Base-by-base conservation (phyloP, 2,113 vertebrate genomes). In the Octodon degus region DNA sequence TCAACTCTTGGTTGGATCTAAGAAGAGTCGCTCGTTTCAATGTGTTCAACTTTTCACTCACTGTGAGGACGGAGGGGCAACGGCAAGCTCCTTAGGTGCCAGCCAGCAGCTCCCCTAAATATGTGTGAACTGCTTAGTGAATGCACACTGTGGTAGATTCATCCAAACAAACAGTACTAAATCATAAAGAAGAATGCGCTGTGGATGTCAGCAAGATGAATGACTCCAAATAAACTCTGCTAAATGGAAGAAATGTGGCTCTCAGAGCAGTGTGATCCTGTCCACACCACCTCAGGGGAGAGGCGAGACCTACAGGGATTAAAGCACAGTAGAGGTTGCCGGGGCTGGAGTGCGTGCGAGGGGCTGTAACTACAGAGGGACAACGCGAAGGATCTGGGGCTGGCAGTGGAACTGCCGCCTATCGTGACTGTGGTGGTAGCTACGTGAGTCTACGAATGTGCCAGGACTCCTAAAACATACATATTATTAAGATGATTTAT, bases 21-120 rank as follows among this genome's bases (percentile, higher is more conserved):
- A 81, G 37, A 85, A 37, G 34, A 96, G 50, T 24, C 94, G 76
- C 40, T 90, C 5, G 85, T 81, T 68, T 90, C 43, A 76, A 13
- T 79, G 85, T 27, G 11, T 68, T 94, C 58, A 37, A 30, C 34
- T 76, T 89, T 95, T 80, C 55, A 88, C 20, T 80, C 77, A 34
- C 24, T 40, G 20, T 87, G 58, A 76, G 9, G 40, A 76, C 77
- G 25, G 32, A 83, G 25, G 19, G 22, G 58, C 25, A 47, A 68
- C 47, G 93, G 83, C 40, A 91, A 82, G 32, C 2, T 70, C 55
- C 37, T 89, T 30, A 58, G 17, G 63, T 65, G 14, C n/a, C 70
- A 83, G 80, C 55, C 10, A 67, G 62, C 80, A 88, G 34, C 37
- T 27, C 20, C 60, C 34, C 47, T 24, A 62, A n/a, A 62, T 86